Percentiles rank a stretch among this genome's conserved stretches.
phyloP scores from a whole-genome alignment of 2,888 invertebrate genomes.

The Himalopsyche tibetana region DNA sequence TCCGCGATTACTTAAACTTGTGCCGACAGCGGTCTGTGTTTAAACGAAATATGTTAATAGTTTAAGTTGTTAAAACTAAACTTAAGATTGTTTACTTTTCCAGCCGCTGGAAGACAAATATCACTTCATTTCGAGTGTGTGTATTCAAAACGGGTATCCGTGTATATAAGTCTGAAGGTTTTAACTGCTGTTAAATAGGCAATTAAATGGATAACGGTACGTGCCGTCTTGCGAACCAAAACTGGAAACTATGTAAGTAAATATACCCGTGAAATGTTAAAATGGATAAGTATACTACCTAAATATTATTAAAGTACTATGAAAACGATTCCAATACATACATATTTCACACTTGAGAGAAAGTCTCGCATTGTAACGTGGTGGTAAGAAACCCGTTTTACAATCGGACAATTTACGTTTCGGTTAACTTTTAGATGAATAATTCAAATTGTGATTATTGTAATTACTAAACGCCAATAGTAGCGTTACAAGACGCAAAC shows the following conservation, averaged over 20 bases:
- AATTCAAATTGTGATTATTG: no score
- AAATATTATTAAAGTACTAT: no score
- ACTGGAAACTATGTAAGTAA: not conserved
- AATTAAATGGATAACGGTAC: constrained; percentile 1
- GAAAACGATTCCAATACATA: no score
- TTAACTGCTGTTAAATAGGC: constrained; percentile 37
- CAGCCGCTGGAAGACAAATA: constrained; percentile 50
- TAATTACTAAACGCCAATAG: no score
- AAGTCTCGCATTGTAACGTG: no score
- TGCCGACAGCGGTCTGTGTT: constrained; percentile 56
- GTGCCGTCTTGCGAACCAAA: not conserved
- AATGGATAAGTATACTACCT: no score
- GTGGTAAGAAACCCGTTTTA: no score
- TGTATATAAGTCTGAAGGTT: not conserved
- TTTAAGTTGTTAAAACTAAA: constrained; percentile 59
- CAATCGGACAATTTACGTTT: no score
- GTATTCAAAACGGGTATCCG: not conserved
- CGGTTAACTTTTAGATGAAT: no score
- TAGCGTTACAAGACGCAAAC: no score
- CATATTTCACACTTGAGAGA: no score
- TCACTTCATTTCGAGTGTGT: constrained; percentile 42
- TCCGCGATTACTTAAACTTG: constrained; percentile 54
- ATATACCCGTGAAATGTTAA: no score
- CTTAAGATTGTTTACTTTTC: constrained; percentile 56
- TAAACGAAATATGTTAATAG: constrained; percentile 61